Evolutionary conservation across 2,113 vertebrate species (phyloP).

Genomic region (Rhagologus leucostigma): DNA sequence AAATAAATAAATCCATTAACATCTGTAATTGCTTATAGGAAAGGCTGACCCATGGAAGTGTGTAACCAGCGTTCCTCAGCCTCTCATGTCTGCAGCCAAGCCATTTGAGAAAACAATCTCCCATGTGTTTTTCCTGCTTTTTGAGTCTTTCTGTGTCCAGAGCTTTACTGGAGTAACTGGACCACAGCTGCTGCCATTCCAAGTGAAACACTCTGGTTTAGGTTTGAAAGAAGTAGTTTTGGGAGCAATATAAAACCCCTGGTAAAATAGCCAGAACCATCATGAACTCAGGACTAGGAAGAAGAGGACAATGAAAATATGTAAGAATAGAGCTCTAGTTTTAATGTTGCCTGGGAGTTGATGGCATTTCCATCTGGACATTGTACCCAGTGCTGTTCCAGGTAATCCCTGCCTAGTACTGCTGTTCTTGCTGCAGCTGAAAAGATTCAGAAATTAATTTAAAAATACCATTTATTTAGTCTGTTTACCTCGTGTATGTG

Average conservation of each 20-base stretch:
- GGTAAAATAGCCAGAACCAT: not conserved
- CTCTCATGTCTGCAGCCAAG: conserved; percentile 20
- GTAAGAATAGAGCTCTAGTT: conserved; percentile 7
- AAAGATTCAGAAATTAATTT: not conserved
- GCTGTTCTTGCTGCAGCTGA: not conserved
- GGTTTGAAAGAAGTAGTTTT: not conserved
- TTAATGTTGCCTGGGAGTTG: not conserved
- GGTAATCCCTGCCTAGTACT: not conserved
- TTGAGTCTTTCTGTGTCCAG: conserved; percentile 2
- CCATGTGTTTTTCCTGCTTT: conserved; percentile 17
- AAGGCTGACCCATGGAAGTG: conserved; percentile 39
- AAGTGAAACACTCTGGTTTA: conserved; percentile 32
- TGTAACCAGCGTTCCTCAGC: conserved; percentile 37
- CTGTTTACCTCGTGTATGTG: not conserved
- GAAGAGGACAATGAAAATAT: not conserved
- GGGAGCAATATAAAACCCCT: not conserved
- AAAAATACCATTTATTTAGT: not conserved
- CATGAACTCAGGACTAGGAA: not conserved
- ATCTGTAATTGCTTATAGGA: conserved; percentile 54
- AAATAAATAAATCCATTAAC: conserved; percentile 54
- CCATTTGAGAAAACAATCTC: conserved; percentile 41
- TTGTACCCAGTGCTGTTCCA: not conserved
- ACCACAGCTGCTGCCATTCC: conserved; percentile 17
- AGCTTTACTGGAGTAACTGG: conserved; percentile 33
- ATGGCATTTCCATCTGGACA: conserved; percentile 22